These are phyloP conservation scores for Thunnus albacares DNA, from an alignment of 2,797 vertebrate species.

Conservation along the genomic window DNA sequence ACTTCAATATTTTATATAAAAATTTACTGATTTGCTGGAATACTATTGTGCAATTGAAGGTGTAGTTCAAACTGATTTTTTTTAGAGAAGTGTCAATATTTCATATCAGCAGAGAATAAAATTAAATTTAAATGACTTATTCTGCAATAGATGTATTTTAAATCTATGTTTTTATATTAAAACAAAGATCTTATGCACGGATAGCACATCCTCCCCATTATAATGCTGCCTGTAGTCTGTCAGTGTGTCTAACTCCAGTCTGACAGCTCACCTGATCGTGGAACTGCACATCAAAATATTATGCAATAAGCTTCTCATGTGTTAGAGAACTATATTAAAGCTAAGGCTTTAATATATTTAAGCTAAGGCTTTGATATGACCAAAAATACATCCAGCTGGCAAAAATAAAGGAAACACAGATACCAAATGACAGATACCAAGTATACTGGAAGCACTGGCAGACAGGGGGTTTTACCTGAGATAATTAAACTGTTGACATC, in stretches of 20 bases:
- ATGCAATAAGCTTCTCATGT: neutral
- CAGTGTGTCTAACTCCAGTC: neutral
- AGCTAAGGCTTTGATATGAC: neutral
- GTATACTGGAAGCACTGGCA: neutral
- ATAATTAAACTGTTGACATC: constrained; percentile 15
- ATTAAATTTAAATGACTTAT: neutral
- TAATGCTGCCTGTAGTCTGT: too few relatives aligned
- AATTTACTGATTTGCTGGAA: neutral
- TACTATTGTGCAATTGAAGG: neutral
- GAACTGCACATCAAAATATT: neutral
- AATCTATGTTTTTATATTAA: neutral
- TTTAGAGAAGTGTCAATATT: neutral
- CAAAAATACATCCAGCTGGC: neutral
- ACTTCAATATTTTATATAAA: neutral
- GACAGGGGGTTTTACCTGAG: neutral
- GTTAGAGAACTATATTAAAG: neutral
- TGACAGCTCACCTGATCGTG: constrained; percentile 1
- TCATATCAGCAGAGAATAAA: neutral
- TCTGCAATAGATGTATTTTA: neutral
- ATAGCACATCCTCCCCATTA: neutral
- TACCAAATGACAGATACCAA: neutral
- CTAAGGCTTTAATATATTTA: neutral
- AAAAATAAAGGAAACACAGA: neutral
- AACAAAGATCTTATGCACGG: neutral
- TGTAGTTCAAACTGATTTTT: neutral